phyloP scores from a whole-genome alignment of 2,797 vertebrate genomes.

The Argentina silus region DNA sequence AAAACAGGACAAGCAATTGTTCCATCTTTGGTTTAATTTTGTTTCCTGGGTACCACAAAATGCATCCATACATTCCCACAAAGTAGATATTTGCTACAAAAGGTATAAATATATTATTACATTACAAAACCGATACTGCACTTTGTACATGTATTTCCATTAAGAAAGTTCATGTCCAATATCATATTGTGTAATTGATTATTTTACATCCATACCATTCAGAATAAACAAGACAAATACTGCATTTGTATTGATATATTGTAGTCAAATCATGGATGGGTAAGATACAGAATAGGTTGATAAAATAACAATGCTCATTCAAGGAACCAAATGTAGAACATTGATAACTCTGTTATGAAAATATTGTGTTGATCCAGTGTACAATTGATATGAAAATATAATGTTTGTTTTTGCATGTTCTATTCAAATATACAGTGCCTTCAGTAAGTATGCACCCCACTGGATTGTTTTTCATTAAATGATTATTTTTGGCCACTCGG shows the following conservation, averaged over 20 bases:
- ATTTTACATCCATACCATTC: conserved; percentile 34
- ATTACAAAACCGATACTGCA: conserved; percentile 64
- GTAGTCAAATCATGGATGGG: not conserved
- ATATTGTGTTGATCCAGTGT: conserved; percentile 68
- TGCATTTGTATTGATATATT: not conserved
- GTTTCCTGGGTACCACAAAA: conserved; percentile 22
- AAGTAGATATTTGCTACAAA: conserved; percentile 63
- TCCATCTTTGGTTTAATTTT: conserved; percentile 30
- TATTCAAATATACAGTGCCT: too few species aligned
- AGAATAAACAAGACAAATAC: conserved; percentile 15
- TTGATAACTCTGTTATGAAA: conserved; percentile 43
- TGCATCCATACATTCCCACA: conserved; percentile 35
- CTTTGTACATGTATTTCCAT: conserved; percentile 58
- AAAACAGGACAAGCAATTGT: conserved; percentile 14
- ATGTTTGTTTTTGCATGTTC: not conserved
- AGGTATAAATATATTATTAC: conserved; percentile 56
- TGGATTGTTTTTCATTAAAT: too few species aligned
- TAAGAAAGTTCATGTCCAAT: conserved; percentile 61
- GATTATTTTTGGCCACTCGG: too few species aligned
- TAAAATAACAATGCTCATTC: not conserved
- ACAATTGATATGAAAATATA: conserved; percentile 43
- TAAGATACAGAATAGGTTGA: not conserved
- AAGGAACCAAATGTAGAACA: not conserved
- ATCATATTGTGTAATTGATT: conserved; percentile 37
- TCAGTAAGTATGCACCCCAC: too few species aligned